These are phyloP conservation scores for Alethe castanea DNA, from an alignment of 2,113 vertebrate genomes.

Conservation along the genomic window DNA sequence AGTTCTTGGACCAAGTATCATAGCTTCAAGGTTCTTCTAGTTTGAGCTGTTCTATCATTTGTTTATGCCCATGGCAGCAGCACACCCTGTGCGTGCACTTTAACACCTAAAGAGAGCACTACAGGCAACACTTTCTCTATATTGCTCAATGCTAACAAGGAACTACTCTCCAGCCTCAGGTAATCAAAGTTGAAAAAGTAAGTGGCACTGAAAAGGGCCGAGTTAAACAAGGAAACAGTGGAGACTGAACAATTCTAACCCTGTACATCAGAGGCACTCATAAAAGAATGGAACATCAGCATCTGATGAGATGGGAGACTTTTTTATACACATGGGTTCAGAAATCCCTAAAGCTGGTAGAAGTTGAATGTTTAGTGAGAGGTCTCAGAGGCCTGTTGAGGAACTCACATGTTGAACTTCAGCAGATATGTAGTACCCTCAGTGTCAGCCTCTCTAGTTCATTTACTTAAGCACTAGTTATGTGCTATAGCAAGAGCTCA, in stretches of 20 bases:
- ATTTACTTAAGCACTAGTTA: background rate
- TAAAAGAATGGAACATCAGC: background rate
- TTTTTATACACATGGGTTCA: background rate
- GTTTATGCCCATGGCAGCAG: slow-evolving; percentile 7
- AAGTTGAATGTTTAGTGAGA: background rate
- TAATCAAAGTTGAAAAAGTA: background rate
- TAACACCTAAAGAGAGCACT: background rate
- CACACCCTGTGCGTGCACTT: background rate
- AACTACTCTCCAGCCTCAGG: background rate
- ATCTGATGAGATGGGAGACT: background rate
- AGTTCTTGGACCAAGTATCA: slow-evolving; percentile 40
- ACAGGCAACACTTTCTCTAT: background rate
- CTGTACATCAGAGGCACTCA: background rate
- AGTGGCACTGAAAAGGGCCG: background rate
- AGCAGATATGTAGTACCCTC: background rate
- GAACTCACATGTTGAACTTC: background rate
- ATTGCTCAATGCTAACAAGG: background rate
- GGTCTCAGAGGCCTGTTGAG: background rate
- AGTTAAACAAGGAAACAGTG: background rate
- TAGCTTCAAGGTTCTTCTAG: slow-evolving; percentile 32
- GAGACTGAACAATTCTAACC: background rate
- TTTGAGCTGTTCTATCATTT: background rate
- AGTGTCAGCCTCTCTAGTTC: background rate
- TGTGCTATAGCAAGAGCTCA: background rate
- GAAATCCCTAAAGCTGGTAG: background rate